Evolutionary conservation across 2,797 vertebrate species (phyloP).

Genomic region (Ctenopoma kingsleyae): DNA sequence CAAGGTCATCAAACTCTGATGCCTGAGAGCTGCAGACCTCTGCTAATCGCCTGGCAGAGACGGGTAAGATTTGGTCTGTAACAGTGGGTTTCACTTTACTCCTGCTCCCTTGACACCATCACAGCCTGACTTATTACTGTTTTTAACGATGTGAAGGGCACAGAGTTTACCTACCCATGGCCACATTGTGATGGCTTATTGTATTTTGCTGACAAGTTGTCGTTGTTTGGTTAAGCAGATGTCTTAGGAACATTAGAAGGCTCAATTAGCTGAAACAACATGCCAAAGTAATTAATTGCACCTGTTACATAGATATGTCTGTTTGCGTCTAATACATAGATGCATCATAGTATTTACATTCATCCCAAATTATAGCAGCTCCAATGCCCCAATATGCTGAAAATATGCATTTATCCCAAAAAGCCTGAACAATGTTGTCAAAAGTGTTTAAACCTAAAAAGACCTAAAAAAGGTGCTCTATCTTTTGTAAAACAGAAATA

Average conservation of each 20-base stretch:
- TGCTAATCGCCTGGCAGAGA: constrained; percentile 65
- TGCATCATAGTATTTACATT: no score
- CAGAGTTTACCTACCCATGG: constrained; percentile 18
- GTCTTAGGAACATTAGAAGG: constrained; percentile 46
- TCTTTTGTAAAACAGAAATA: no score
- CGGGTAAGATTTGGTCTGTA: constrained; percentile 56
- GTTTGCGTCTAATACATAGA: no score
- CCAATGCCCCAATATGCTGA: no score
- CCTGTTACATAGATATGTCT: no score
- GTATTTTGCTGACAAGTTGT: constrained; percentile 24
- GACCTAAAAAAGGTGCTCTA: no score
- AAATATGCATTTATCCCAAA: no score
- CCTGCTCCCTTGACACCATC: constrained; percentile 44
- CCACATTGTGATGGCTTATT: constrained; percentile 18
- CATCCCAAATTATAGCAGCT: no score
- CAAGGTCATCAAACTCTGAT: constrained; percentile 84
- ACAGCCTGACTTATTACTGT: constrained; percentile 56
- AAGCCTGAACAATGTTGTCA: no score
- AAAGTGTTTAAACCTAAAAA: no score
- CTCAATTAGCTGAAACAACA: constrained; percentile 23
- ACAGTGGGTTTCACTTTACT: constrained; percentile 66
- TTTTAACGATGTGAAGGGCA: constrained; percentile 63
- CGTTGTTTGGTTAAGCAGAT: constrained; percentile 44
- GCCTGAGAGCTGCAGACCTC: constrained; percentile 75
- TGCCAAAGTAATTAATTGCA: no score